Evolutionary conservation across 2,113 vertebrate genomes (phyloP).

Genomic region (Entomyzon cyanotis): DNA sequence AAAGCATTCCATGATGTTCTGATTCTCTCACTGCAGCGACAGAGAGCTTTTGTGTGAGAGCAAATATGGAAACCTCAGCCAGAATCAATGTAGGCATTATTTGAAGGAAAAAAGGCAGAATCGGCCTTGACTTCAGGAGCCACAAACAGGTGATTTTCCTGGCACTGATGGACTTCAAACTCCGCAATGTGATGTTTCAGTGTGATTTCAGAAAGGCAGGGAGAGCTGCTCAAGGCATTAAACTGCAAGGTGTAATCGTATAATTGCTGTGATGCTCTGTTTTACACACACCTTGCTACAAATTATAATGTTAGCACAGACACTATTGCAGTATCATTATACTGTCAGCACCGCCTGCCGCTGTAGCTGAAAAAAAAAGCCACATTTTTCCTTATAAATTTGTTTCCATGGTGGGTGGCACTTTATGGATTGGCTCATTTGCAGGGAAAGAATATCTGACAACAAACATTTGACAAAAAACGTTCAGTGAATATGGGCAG

Average conservation of each 20-base stretch:
- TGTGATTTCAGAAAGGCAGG: neutral
- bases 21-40: neutral
- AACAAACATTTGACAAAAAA: neutral
- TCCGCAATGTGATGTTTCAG: neutral
- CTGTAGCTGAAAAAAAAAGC: neutral
- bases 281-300: neutral
- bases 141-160: neutral
- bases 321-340: constrained; percentile 9
- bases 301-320: constrained; percentile 24
- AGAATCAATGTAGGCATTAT: neutral
- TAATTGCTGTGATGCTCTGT: constrained; percentile 20
- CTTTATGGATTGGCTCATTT: neutral
- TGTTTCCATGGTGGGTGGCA: neutral
- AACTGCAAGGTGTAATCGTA: neutral
- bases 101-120: neutral
- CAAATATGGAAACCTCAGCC: neutral
- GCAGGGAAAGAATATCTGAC: neutral
- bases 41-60: neutral
- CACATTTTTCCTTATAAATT: neutral
- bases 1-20: neutral
- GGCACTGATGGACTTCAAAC: neutral
- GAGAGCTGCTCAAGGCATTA: neutral
- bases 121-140: neutral
- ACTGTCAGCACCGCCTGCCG: neutral
- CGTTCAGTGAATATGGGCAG: neutral